Conservation (phyloP, 30 jellyfish, hydroid and myxozoan genomes). For the Mastigias papua region DNA sequence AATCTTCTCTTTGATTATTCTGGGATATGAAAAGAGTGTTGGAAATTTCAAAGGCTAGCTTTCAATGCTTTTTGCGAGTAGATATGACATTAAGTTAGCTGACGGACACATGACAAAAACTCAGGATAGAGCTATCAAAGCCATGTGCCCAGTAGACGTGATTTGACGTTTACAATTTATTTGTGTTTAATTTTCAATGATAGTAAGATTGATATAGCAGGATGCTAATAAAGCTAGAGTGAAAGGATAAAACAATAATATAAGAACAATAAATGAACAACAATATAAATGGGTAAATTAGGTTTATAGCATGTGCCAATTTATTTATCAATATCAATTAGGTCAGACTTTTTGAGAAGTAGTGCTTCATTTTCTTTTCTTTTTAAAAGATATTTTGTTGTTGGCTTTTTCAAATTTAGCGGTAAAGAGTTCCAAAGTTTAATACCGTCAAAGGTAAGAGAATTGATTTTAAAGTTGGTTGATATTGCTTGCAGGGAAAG, state of each 20-base stretch:
- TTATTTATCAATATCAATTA: background rate
- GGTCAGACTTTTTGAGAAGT: background rate
- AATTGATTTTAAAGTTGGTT: background rate
- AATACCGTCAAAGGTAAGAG: background rate
- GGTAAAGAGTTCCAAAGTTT: no score
- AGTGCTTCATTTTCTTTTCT: background rate
- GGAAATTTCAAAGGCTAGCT: no score
- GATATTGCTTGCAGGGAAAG: slow-evolving; percentile 22
- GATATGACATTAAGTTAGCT: background rate
- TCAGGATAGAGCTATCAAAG: no score
- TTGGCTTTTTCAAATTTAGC: no score
- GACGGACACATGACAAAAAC: background rate
- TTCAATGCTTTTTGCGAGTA: no score
- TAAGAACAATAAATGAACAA: no score
- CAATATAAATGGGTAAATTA: background rate
- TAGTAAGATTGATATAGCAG: background rate
- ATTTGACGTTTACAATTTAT: no score
- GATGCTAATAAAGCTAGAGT: background rate
- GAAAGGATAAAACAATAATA: no score
- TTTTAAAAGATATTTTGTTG: no score
- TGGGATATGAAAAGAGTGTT: no score
- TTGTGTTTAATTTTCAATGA: background rate
- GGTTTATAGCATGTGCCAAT: background rate
- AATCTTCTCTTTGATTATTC: no score
- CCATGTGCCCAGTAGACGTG: no score